Base-by-base conservation (phyloP, 2,113 vertebrate genomes). In the Xyrauchen texanus region DNA sequence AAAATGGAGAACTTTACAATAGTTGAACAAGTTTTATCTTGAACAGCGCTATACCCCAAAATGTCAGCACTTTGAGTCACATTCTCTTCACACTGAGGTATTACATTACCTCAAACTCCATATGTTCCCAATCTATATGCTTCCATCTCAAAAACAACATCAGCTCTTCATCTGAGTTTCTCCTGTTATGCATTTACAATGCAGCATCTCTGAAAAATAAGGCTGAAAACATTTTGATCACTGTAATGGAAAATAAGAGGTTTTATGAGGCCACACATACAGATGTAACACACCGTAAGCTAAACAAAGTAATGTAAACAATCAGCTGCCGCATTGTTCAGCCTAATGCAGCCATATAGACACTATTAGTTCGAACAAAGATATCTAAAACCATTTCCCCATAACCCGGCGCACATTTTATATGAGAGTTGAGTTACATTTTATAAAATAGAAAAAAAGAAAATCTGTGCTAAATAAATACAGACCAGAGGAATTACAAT, bases 191-290 rank as follows among this genome's bases (percentile, higher is more conserved):
- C 21, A 34, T 34, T 34, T 34, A 16, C 47, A 12, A 55, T 44
- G 6, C 47, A 8, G 15, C 12, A 6, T 60, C 57, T 75, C 45
- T 45, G 45, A 69, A 68, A 74, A 74, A 82, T 61, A 57, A 70
- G 64, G 66, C n/a, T 10, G 13, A 69, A 82, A 70, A 83, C 44
- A 78, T 34, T 51, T 34, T 6, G 46, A 75, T 68, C 34, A 52
- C 11, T 53, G 55, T 67, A 55, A 16, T 81, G 79, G 64, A 81
- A 75, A 75, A 67, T 57, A 65, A 65, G 49, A 52, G 73, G 21
- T 65, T 76, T 70, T 76, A 79, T 80, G 66, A 71, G 62, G 64
- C 53, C 78, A 81, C 73, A 76, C 80, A 46, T 53, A 78, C 82
- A 81, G 34, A 80, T 69, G 77, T 11, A 74, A 80, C 64, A n/a